phyloP scores from a whole-genome alignment of 2,888 invertebrate species.

The Mechanitis messenoides region DNA sequence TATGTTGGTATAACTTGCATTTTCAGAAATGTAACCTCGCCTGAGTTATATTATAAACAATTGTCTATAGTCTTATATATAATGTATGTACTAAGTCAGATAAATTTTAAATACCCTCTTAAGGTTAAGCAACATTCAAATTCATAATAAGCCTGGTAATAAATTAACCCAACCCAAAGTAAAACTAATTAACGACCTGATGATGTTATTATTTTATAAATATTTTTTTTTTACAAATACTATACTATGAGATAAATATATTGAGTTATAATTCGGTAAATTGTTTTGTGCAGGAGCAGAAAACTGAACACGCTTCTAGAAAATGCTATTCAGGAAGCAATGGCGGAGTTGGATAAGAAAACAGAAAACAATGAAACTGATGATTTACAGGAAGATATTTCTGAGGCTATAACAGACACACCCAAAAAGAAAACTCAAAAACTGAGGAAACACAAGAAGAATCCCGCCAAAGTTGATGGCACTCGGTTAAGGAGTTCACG shows the following conservation, averaged over 20 bases:
- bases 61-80: no score
- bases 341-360: conserved; percentile 89
- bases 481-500: conserved; percentile 73
- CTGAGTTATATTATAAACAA: no score
- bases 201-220: background rate
- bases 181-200: conserved; percentile 3
- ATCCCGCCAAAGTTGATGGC: conserved; percentile 44
- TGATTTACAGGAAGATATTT: conserved; percentile 21
- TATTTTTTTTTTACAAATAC: no score
- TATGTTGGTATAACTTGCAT: no score
- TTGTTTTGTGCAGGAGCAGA: conserved; percentile 83
- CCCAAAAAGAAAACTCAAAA: conserved; percentile 50
- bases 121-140: no score
- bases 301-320: conserved; percentile 93
- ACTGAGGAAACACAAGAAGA: conserved; percentile 48
- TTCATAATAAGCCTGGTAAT: conserved; percentile 28
- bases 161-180: conserved; percentile 66
- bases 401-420: conserved; percentile 36
- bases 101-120: no score
- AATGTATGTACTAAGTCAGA: background rate
- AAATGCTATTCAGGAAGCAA: conserved; percentile 94
- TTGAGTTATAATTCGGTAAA: conserved; percentile 13
- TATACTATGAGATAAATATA: background rate
- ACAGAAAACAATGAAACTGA: conserved; percentile 46
- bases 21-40: no score